Percentiles rank a stretch among this genome's conserved stretches.
Evolutionary conservation across 2,113 vertebrate genomes (phyloP).

Genomic region (Capreolus pygargus): DNA sequence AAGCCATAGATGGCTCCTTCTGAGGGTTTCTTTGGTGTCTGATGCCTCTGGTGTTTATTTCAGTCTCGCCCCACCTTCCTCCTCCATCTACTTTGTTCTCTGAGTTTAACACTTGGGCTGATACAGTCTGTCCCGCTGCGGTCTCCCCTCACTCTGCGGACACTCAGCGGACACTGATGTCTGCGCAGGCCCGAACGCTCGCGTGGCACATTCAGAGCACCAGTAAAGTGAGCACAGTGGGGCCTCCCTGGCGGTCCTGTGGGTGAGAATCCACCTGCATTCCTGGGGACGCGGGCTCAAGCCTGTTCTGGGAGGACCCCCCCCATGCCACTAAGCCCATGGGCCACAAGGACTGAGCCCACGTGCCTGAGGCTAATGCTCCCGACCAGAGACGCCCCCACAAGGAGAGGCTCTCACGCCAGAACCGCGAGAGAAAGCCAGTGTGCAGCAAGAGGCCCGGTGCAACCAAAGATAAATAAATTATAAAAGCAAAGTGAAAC

Average conservation of each 20-base stretch:
- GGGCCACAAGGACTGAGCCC: too few relatives aligned
- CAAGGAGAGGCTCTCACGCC: rapidly evolving
- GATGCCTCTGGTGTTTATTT: neutral
- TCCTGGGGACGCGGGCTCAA: neutral
- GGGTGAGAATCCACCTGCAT: too few relatives aligned
- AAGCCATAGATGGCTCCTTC: neutral
- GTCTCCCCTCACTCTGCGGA: neutral
- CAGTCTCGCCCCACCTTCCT: neutral
- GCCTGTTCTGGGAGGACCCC: neutral
- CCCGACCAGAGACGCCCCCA: rapidly evolving
- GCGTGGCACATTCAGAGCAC: neutral
- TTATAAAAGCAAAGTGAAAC: neutral
- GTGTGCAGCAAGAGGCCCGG: neutral
- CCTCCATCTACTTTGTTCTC: neutral
- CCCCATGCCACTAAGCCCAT: rapidly evolving
- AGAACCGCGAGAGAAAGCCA: neutral
- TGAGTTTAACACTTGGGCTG: neutral
- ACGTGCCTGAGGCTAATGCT: neutral
- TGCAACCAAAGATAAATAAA: neutral
- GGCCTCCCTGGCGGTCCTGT: neutral
- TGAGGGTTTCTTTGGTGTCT: too few relatives aligned
- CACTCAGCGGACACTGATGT: neutral
- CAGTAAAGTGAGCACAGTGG: neutral
- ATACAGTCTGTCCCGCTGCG: neutral
- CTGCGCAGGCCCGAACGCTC: neutral